Evolutionary conservation across 2,888 invertebrate genomes (phyloP), one percentile per base, ranked within the genome.

Genomic region (Chrysolina americana): DNA sequence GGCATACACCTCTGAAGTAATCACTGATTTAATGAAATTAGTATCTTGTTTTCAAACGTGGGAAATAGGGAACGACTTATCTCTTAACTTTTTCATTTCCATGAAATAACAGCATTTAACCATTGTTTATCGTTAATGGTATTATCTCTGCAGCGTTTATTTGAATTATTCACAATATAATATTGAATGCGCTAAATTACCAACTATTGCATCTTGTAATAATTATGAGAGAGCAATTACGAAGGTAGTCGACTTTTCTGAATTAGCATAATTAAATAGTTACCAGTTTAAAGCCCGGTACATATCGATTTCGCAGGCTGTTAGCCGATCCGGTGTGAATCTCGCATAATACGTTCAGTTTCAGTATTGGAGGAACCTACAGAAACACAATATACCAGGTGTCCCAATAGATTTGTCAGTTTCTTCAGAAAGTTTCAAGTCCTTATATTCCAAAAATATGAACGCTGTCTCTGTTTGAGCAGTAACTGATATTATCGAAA

Each of bases 31-130:
- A 28, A 59, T 28, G 23, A n/a, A 59, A 36, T 28, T n/a, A 59
- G 36, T 59, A 15, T 59, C 59, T 59, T 28, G 59, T 59, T n/a
- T 59, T 59, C 15, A 23, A 28, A n/a, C 59, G 59, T 59, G 59
- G 59, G 59, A 59, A 59, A 59, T 59, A 59, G 59, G 10, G 13
- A 28, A 59, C 28, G 1, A n/a, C 59, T 59, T 59, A 28, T 5
- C 28, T 59, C 23, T 10, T 36, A 28, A n/a, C 28, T 59, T 59
- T 59, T 59, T 59, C 28, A 28, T 59, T 59, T 15, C 59, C 15
- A 28, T n/a, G 15, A 28, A 59, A n/a, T 59, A 59, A 59, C 59
- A 59, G n/a, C 59, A 59, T 59, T 59, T 10, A 28, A 59, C n/a
- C 59, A 59, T 59, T 59, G 59, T 59, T 59, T 28, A 28, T 28